Conservation (phyloP, 2,888 invertebrate species). For the Tipula vernalis region DNA sequence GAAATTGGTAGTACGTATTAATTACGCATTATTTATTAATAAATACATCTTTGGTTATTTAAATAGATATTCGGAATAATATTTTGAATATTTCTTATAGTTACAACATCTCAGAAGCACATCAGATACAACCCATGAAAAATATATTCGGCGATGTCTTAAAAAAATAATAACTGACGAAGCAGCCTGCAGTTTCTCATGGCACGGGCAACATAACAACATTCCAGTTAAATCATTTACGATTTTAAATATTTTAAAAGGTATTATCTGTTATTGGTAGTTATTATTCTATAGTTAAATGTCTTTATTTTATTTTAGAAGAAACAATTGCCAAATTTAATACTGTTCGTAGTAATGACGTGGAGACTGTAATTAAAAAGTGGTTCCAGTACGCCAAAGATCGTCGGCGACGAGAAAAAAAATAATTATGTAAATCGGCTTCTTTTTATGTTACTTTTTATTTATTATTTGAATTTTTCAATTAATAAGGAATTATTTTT, state of each 20-base stretch:
- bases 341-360: background rate
- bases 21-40: background rate
- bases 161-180: conserved; percentile 13
- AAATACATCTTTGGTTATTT: too few species aligned
- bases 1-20: background rate
- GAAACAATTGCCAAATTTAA: background rate
- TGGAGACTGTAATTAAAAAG: background rate
- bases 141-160: background rate
- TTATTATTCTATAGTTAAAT: background rate
- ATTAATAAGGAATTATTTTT: too few species aligned
- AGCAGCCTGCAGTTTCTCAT: conserved; percentile 14
- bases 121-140: background rate
- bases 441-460: too few species aligned
- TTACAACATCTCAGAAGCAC: background rate
- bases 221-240: conserved; percentile 12
- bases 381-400: background rate
- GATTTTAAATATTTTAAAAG: conserved; percentile 14
- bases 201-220: conserved; percentile 11
- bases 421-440: too few species aligned
- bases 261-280: background rate
- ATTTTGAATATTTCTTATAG: background rate
- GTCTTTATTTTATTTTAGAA: background rate
- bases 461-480: too few species aligned
- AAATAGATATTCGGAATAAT: background rate
- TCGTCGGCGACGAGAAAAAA: background rate